Base-by-base conservation (phyloP, 2,113 vertebrate genomes). In the Carassius auratus region DNA sequence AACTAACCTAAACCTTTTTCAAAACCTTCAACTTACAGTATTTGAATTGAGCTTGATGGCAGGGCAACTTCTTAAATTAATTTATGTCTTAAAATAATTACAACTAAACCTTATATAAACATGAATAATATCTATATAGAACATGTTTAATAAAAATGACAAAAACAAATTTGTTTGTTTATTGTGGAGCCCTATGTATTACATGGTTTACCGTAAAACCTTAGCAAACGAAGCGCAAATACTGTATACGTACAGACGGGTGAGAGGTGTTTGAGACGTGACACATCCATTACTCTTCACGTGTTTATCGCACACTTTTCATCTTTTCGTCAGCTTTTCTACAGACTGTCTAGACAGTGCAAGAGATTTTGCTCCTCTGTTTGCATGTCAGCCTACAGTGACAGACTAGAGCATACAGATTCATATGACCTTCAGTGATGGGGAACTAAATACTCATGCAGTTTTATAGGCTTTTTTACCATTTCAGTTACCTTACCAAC, bases 331-430 rank as follows among this genome's bases (percentile, higher is more conserved):
- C 45, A 30, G 61, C 26, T 76, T 57, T 84, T 86, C 78, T 86
- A 69, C 57, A 59, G 50, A 30, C 84, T 86, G 87, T 84, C 87
- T 89, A 82, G 74, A 66, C 38, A 48, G 62, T 42, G 82, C 84
- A 74, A 88, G 77, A 85, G 81, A 86, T 84, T 42, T 81, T 21
- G 76, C 55, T 68, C 76, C 78, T 86, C 84, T 85, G 87, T 84
- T 85, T 62, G 50, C 78, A 1, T 59, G 76, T 83, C 76, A 85
- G 75, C 81, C 57, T 57, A 76, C 57, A 87, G 88, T 83, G 68
- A 85, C 82, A 86, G 64, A 81, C 68, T 69, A 84, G 15, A 76
- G 79, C 79, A 61, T 66, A 68, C 71, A 81, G 79, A 80, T 85
- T 87, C 76, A 79, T 62, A 13, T 19, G 71, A 81, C 64, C 83